Evolutionary conservation across 2,888 invertebrate genomes (phyloP).

Genomic region (Pollenia labialis): DNA sequence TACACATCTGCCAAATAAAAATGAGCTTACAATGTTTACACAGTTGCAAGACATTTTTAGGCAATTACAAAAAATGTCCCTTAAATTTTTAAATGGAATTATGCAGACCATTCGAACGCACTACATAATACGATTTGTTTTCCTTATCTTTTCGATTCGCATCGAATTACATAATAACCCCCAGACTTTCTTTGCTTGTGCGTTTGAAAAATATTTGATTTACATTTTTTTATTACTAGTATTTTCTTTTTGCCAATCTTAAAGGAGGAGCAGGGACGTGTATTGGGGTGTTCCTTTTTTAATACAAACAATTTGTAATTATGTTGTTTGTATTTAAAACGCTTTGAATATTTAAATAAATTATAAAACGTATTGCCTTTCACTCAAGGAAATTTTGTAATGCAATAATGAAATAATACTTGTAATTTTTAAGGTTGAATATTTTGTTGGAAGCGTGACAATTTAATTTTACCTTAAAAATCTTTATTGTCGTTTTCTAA

Average conservation of each 20-base stretch:
- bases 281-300: not conserved
- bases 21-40: too few relatives aligned
- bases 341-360: conserved; percentile 52
- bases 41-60: too few relatives aligned
- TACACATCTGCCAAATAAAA: too few relatives aligned
- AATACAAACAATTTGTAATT: not conserved
- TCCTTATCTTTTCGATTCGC: too few relatives aligned
- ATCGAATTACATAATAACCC: too few relatives aligned
- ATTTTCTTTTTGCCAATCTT: not conserved
- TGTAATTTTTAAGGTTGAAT: conserved; percentile 42
- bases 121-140: too few relatives aligned
- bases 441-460: conserved; percentile 61
- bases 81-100: too few relatives aligned
- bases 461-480: conserved; percentile 50
- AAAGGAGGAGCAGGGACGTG: not conserved
- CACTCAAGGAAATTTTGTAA: conserved; percentile 35
- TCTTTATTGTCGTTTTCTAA: conserved; percentile 8
- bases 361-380: conserved; percentile 47
- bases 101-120: too few relatives aligned
- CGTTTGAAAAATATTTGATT: too few relatives aligned
- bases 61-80: too few relatives aligned
- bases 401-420: conserved; percentile 28
- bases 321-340: conserved; percentile 22
- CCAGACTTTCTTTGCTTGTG: too few relatives aligned
- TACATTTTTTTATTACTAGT: not conserved